Base-by-base conservation (phyloP, 2,888 invertebrate species). In the Yponomeuta evonymella region DNA sequence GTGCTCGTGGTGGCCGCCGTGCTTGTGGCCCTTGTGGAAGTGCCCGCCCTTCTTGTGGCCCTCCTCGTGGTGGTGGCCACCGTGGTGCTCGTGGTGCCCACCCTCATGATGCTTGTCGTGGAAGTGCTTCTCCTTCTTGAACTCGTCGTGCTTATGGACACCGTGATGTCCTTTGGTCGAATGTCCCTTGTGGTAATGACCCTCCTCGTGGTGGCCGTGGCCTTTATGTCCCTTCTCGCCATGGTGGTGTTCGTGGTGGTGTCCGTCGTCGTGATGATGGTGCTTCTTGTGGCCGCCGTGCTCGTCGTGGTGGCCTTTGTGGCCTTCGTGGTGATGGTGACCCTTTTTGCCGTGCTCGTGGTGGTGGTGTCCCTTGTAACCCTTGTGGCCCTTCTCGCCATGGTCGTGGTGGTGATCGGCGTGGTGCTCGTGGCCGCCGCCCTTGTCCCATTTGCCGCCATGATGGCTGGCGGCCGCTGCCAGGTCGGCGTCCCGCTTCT, bases 81-180 rank as follows among this genome's bases (percentile, higher is more conserved):
- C 96, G 80, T 97, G 96, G 77, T 96, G 95, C 81, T 96, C 95
- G 82, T 97, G 96, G 76, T 95, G 95, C 0, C 96, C 96, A 71
- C 94, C 94, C 73, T 96, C 96, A 79, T 96, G 96, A 79, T 96
- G 95, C 80, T 97, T 95, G 78, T 97, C 96, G 83, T 95, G 96
- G 94, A 96, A 97, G 81, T 97, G 96, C 81, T 97, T 96, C 79
- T 97, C 95, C 82, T 97, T 97, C 83, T 96, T 96, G 87, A 94
- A 96, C 87, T 97, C 97, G 84, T 97, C 96, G 75, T 96, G 90
- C 82, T 97, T 97, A 87, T 97, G 96, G 3, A 97, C 94, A 76
- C 96, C 95, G 80, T 97, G 97, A 77, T 96, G 96, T 72, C 97
- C 96, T 83, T 97, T 96, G 75, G 96, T 97, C 77, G 95, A 95